These are phyloP conservation scores for Setipinna tenuifilis DNA, from an alignment of 2,797 vertebrate genomes.

Conservation along the genomic window DNA sequence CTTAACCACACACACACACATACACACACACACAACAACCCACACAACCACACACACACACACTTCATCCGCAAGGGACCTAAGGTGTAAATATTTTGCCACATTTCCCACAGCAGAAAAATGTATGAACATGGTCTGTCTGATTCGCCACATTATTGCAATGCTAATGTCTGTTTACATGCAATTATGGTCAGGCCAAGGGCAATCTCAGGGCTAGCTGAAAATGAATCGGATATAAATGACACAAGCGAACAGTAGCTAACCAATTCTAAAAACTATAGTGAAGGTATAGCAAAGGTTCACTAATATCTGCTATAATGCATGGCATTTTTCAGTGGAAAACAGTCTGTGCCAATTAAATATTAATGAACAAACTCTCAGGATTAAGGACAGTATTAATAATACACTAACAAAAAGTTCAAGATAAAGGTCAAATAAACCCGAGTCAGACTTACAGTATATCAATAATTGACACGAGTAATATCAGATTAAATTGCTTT, in stretches of 20 bases:
- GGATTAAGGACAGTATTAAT: too few relatives aligned
- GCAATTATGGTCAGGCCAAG: background rate
- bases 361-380: too few relatives aligned
- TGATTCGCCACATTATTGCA: background rate
- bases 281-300: too few relatives aligned
- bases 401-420: too few relatives aligned
- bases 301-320: too few relatives aligned
- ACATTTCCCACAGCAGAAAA: background rate
- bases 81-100: background rate
- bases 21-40: background rate
- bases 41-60: too few relatives aligned
- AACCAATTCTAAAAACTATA: too few relatives aligned
- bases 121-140: background rate
- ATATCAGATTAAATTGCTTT: too few relatives aligned
- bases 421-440: background rate
- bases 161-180: background rate
- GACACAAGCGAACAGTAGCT: too few relatives aligned
- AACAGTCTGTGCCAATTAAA: too few relatives aligned
- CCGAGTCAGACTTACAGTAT: background rate
- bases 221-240: background rate
- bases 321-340: too few relatives aligned
- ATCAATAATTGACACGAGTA: background rate
- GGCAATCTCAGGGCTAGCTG: background rate
- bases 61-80: background rate
- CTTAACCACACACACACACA: too few relatives aligned